Conservation (phyloP, 2,113 vertebrate species). For the Peromyscus leucopus region DNA sequence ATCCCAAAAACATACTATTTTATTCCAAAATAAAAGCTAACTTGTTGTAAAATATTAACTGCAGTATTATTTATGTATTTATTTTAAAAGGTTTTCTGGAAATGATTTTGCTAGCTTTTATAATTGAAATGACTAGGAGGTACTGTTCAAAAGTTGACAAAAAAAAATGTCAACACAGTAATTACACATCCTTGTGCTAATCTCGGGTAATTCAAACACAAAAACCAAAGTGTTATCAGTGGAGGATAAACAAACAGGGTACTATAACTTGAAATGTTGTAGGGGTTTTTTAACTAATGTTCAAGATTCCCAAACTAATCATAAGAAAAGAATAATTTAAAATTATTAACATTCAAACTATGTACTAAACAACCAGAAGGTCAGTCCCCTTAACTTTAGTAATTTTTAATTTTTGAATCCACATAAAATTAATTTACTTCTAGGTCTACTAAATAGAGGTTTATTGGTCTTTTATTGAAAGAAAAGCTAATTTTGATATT, state of each 20-base stretch:
- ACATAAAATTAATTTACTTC: neutral
- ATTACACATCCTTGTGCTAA: neutral
- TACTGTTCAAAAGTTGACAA: slow-evolving; percentile 13
- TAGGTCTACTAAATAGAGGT: neutral
- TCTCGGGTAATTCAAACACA: slow-evolving; percentile 14
- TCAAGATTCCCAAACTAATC: neutral
- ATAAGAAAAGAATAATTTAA: neutral
- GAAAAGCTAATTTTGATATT: neutral
- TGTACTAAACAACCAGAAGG: neutral
- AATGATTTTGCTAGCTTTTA: neutral
- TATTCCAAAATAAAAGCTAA: neutral
- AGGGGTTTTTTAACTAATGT: neutral
- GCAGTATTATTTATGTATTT: neutral
- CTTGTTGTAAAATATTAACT: neutral
- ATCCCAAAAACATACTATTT: neutral
- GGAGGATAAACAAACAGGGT: neutral
- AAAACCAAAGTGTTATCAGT: neutral
- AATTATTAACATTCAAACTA: slow-evolving; percentile 33
- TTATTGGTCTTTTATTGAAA: neutral
- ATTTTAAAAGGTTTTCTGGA: neutral
- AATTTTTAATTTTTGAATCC: neutral
- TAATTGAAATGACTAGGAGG: slow-evolving; percentile 11
- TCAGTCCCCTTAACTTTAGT: neutral
- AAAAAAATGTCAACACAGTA: neutral
- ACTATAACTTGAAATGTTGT: neutral